phyloP scores from a whole-genome alignment of 2,113 vertebrate genomes.

The Amphiprion ocellaris region DNA sequence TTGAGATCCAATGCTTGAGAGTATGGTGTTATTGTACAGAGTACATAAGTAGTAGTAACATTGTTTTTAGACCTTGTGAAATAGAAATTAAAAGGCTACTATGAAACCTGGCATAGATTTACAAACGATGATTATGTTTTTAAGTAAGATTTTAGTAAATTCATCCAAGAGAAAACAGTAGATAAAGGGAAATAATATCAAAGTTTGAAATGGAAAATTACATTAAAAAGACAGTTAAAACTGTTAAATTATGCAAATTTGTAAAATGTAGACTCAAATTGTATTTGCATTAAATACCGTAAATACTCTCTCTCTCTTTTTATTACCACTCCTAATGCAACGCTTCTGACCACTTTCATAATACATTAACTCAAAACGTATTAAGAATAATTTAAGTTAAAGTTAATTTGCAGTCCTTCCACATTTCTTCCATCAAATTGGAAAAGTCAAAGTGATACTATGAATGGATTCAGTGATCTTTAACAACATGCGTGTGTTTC shows the following conservation, averaged over 20 bases:
- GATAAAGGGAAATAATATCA: not conserved
- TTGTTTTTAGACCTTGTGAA: too few relatives aligned
- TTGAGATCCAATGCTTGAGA: too few relatives aligned
- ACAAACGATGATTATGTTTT: too few relatives aligned
- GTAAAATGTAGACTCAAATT: too few relatives aligned
- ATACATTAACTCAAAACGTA: not conserved
- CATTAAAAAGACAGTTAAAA: not conserved
- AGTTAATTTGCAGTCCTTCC: not conserved
- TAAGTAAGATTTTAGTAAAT: too few relatives aligned
- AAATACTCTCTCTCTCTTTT: too few relatives aligned
- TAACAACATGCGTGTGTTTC: not conserved
- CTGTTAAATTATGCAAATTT: not conserved
- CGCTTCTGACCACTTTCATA: not conserved
- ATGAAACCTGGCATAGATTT: too few relatives aligned
- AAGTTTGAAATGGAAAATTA: constrained; percentile 3
- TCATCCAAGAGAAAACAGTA: constrained; percentile 5
- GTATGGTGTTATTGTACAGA: too few relatives aligned
- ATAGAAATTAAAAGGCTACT: too few relatives aligned
- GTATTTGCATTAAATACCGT: too few relatives aligned
- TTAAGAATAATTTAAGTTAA: not conserved
- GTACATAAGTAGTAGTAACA: too few relatives aligned
- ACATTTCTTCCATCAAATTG: not conserved
- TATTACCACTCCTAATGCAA: too few relatives aligned
- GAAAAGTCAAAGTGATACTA: not conserved
- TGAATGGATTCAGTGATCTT: not conserved